A percentile compares a stretch with the other conserved stretches of the same genome.
phyloP scores from a whole-genome alignment of 2,113 vertebrate species.

The Lepisosteus osseus region DNA sequence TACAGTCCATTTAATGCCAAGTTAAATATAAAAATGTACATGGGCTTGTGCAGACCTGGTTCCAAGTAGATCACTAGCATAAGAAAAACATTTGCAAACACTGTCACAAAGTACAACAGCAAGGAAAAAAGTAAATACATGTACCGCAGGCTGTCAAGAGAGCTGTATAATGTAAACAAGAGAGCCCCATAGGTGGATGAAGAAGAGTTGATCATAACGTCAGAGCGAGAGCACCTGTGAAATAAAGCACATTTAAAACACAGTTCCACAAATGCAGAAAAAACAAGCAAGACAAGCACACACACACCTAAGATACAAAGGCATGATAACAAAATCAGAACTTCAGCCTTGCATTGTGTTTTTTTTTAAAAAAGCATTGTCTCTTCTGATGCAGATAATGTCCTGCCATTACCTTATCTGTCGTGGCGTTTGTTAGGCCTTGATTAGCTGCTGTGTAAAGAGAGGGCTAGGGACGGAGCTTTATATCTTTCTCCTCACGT shows the following conservation, averaged over 20 bases:
- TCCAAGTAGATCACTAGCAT: not conserved
- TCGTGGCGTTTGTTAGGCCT: no score
- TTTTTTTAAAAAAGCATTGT: no score
- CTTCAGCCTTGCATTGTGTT: no score
- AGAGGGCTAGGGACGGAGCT: no score
- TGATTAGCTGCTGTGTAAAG: no score
- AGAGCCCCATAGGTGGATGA: not conserved
- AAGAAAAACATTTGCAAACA: not conserved
- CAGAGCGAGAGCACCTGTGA: not conserved
- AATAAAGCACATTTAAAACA: not conserved
- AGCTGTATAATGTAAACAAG: not conserved
- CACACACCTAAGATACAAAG: no score
- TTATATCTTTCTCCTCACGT: no score
- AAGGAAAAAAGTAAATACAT: not conserved
- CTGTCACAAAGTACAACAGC: not conserved
- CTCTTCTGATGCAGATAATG: no score
- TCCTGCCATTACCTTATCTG: no score
- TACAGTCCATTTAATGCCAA: not conserved
- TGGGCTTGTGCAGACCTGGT: not conserved
- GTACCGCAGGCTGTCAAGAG: not conserved
- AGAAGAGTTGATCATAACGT: not conserved
- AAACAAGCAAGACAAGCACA: no score
- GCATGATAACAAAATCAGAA: no score
- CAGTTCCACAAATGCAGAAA: not conserved
- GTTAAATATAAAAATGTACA: slow-evolving; percentile 1